Base-by-base conservation (phyloP, 1,140 invertebrate genomes). In the Macrosteles quadrilineatus region DNA sequence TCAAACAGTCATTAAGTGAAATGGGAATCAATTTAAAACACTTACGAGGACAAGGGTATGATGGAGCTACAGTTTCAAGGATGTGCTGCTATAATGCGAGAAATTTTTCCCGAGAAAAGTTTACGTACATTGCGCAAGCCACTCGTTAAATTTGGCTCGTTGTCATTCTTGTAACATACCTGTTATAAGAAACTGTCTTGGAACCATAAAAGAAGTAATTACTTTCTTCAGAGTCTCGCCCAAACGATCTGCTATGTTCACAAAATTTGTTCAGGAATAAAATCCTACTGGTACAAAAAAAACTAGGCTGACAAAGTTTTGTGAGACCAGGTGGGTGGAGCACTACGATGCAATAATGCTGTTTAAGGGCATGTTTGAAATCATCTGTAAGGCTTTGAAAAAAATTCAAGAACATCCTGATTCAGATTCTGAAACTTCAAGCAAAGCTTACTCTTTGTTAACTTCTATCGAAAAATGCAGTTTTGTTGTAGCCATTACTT, bases 291-390 rank as follows among this genome's bases (percentile, higher is more conserved):
- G 27, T 11, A 29, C 29, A 30, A 64, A 70, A 36, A 71, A 47
- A n/a, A 71, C 21, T 11, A 68, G 40, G 53, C 70, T 69, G 25
- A 53, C 47, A 25, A 69, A 25, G 70, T 59, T 71, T 36, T 72
- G 71, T 67, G 71, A 71, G 32, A 71, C 55, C 21, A 70, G 71
- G 23, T 72, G 68, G 53, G 71, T 72, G 31, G 69, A 72, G 40
- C 31, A 53, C 23, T 59, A 65, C 11, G 71, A 72, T 72, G 47
- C 14, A 50, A 50, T 50, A 17, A 50, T 50, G 21, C 21, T 50
- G 14, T 50, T 40, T 45, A 45, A 47, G 32, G 71, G 71, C 31
- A 30, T 36, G 30, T 72, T 57, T 30, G 36, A 25, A 23, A 21
- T 36, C 29, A 65, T 72, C 19, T 47, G 30, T 55, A 69, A 57